Conservation (phyloP, 2,888 invertebrate genomes). For the Caenorhabditis zanzibari region DNA sequence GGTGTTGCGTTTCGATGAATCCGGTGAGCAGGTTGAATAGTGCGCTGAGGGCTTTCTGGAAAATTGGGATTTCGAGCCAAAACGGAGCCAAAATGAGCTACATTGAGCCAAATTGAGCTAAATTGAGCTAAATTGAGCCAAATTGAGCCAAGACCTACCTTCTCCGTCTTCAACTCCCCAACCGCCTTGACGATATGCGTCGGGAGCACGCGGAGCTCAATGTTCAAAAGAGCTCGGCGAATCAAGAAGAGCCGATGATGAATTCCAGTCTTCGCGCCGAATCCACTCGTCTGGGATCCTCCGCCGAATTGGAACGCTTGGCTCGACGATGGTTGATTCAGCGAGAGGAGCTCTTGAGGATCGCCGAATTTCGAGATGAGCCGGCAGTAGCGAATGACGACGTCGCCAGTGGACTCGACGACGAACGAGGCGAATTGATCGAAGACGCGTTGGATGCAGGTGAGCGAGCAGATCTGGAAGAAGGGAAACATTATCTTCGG, state of each 20-base stretch:
- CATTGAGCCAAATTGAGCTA: background rate
- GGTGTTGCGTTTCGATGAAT: constrained; percentile 61
- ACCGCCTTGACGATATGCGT: constrained; percentile 64
- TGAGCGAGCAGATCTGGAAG: constrained; percentile 78
- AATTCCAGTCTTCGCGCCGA: constrained; percentile 55
- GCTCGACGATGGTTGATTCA: constrained; percentile 56
- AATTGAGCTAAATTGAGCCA: background rate
- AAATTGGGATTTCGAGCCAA: background rate
- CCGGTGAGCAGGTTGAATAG: constrained; percentile 68
- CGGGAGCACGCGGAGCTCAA: constrained; percentile 72
- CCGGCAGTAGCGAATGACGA: constrained; percentile 62
- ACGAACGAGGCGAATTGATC: constrained; percentile 76
- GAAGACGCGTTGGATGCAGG: constrained; percentile 78
- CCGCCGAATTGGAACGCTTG: constrained; percentile 20
- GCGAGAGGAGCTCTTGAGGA: constrained; percentile 42
- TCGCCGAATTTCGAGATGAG: constrained; percentile 61
- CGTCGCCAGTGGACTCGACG: constrained; percentile 65
- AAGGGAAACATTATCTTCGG: background rate
- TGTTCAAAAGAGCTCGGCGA: constrained; percentile 65
- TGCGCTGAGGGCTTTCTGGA: constrained; percentile 68
- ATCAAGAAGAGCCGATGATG: constrained; percentile 67
- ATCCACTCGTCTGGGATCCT: constrained; percentile 60
- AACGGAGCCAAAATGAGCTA: background rate
- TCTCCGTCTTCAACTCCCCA: constrained; percentile 62
- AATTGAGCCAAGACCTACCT: constrained; percentile 42